Conservation (phyloP, 2,113 vertebrate species). For the Toxotes chatareus region DNA sequence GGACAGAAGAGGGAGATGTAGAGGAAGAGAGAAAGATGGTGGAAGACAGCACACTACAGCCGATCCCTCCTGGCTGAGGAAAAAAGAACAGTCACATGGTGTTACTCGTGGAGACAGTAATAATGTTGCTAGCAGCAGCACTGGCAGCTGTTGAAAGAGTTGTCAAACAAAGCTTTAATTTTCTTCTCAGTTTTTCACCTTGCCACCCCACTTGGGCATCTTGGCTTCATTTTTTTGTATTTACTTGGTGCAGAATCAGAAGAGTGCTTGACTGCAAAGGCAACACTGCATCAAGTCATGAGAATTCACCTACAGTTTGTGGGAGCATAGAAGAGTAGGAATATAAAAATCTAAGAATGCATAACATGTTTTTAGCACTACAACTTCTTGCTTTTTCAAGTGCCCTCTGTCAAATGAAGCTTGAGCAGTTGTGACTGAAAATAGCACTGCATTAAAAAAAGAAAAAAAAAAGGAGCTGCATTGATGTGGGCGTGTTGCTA, state of each 20-base stretch:
- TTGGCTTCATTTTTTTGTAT: not conserved
- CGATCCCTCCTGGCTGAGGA: conserved; percentile 23
- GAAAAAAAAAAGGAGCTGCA: not conserved
- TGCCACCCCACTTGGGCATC: not conserved
- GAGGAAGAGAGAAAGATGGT: conserved; percentile 5
- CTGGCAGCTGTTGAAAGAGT: conserved; percentile 32
- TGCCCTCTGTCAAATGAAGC: not conserved
- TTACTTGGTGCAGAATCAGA: not conserved
- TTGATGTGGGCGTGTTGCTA: not conserved
- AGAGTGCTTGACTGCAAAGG: not conserved
- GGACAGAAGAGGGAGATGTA: not conserved
- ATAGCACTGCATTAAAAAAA: not conserved
- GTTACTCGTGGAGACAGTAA: conserved; percentile 16
- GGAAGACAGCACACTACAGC: not conserved
- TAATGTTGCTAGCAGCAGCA: conserved; percentile 12
- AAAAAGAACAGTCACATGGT: conserved; percentile 38
- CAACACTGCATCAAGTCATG: not conserved
- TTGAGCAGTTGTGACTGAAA: not conserved
- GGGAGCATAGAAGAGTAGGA: not conserved
- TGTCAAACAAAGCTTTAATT: conserved; percentile 53
- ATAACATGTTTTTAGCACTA: too few relatives aligned
- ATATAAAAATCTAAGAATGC: not conserved
- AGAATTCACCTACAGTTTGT: not conserved
- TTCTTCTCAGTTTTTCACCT: not conserved
- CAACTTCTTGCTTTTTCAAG: not conserved